Evolutionary conservation across 2,797 vertebrate genomes (phyloP).

Genomic region (Cottoperca gobio): DNA sequence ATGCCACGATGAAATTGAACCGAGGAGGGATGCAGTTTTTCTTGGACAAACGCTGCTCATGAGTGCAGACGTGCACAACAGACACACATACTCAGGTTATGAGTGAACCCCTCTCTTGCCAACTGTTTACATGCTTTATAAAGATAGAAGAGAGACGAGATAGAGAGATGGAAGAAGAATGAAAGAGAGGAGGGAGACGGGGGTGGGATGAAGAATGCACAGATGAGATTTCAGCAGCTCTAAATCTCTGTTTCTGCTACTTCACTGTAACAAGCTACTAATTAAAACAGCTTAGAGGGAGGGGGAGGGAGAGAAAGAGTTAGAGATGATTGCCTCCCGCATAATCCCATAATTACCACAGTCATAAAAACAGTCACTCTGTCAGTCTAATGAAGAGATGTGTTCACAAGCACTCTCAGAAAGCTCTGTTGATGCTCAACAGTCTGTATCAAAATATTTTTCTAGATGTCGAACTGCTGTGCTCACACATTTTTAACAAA

Average conservation of each 20-base stretch:
- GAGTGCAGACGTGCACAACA: constrained; percentile 9
- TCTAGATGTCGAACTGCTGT: constrained; percentile 19
- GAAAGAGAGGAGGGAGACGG: constrained; percentile 40
- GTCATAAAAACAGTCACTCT: constrained; percentile 80
- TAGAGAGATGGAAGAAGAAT: constrained; percentile 41
- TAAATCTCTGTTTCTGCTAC: constrained; percentile 82
- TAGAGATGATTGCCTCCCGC: constrained; percentile 80
- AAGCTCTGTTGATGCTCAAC: constrained; percentile 62
- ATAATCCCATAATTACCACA: constrained; percentile 87
- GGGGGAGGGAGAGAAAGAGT: constrained; percentile 67
- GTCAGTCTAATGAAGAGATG: constrained; percentile 82
- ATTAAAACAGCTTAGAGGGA: constrained; percentile 85
- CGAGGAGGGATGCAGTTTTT: neutral
- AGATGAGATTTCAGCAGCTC: constrained; percentile 80
- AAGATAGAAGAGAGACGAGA: constrained; percentile 41
- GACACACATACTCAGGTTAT: constrained; percentile 18
- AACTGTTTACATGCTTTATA: constrained; percentile 61
- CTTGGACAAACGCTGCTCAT: neutral
- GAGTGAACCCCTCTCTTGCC: constrained; percentile 23
- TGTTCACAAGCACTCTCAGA: constrained; percentile 74
- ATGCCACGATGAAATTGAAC: neutral
- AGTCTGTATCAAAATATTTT: constrained; percentile 54
- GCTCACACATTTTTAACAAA: constrained; percentile 48
- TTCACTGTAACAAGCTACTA: constrained; percentile 85
- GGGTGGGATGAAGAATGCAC: constrained; percentile 51